These are phyloP conservation scores for Nowickia ferox DNA, from an alignment of 2,888 invertebrate species.

Conservation along the genomic window DNA sequence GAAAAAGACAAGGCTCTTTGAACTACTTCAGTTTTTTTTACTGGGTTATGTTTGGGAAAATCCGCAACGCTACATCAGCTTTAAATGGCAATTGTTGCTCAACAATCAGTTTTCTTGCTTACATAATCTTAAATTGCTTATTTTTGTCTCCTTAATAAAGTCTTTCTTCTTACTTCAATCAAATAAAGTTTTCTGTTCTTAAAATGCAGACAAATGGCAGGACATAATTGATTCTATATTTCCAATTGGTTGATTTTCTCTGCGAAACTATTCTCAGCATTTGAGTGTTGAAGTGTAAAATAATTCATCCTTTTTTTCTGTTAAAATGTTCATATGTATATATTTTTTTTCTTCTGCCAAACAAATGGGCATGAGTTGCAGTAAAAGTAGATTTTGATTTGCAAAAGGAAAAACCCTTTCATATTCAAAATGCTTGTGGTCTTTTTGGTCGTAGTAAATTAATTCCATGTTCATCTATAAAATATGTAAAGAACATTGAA, in stretches of 20 bases:
- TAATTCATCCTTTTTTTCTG: slow-evolving; percentile 14
- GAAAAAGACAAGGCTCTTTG: too few species aligned
- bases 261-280: slow-evolving; percentile 8
- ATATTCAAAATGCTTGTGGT: not conserved
- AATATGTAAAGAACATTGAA: not conserved
- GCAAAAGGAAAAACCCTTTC: not conserved
- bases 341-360: not conserved
- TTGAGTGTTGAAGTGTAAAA: slow-evolving; percentile 44
- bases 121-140: slow-evolving; percentile 25
- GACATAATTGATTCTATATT: slow-evolving; percentile 42
- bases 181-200: slow-evolving; percentile 21
- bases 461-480: not conserved
- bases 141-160: not conserved
- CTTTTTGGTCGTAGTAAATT: slow-evolving; percentile 13
- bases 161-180: slow-evolving; percentile 12
- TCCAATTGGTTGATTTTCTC: slow-evolving; percentile 45
- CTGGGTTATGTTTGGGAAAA: too few species aligned
- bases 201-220: not conserved
- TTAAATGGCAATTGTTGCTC: too few species aligned
- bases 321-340: not conserved
- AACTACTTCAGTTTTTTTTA: too few species aligned
- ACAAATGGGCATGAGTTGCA: not conserved
- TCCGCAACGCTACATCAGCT: too few species aligned
- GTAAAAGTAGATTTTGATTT: not conserved
- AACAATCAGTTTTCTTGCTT: too few species aligned